Conservation (phyloP, 2,113 vertebrate species). For the Stigmatopora nigra region DNA sequence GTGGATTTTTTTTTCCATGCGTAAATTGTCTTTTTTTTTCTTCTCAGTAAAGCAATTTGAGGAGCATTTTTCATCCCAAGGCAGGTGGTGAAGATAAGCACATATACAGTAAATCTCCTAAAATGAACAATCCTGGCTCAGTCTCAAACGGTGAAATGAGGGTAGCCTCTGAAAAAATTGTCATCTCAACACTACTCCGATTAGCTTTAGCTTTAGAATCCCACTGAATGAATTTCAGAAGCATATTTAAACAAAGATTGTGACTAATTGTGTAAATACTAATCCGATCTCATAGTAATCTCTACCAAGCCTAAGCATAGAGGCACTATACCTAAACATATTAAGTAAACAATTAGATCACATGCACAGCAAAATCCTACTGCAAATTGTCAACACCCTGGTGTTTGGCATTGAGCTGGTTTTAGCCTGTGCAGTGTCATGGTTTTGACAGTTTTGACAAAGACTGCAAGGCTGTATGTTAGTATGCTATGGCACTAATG, state of each 20-base stretch:
- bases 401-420: constrained; percentile 32
- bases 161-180: constrained; percentile 1
- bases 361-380: constrained; percentile 31
- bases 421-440: constrained; percentile 25
- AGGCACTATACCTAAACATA: constrained; percentile 35
- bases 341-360: constrained; percentile 42
- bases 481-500: constrained; percentile 27
- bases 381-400: constrained; percentile 46
- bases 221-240: constrained; percentile 2
- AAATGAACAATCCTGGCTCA: constrained; percentile 31
- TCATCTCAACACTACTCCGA: neutral
- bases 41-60: no score
- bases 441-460: constrained; percentile 32
- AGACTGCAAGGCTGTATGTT: constrained; percentile 20
- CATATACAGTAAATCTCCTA: constrained; percentile 25
- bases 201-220: neutral
- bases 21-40: no score
- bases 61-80: no score
- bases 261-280: constrained; percentile 23
- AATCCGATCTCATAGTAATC: constrained; percentile 35
- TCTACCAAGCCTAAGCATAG: constrained; percentile 1
- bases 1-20: no score
- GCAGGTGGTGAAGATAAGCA: constrained; percentile 14
- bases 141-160: constrained; percentile 14
- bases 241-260: constrained; percentile 15